Evolutionary conservation across 2,113 vertebrate species (phyloP).

Genomic region (Fukomys damarensis): DNA sequence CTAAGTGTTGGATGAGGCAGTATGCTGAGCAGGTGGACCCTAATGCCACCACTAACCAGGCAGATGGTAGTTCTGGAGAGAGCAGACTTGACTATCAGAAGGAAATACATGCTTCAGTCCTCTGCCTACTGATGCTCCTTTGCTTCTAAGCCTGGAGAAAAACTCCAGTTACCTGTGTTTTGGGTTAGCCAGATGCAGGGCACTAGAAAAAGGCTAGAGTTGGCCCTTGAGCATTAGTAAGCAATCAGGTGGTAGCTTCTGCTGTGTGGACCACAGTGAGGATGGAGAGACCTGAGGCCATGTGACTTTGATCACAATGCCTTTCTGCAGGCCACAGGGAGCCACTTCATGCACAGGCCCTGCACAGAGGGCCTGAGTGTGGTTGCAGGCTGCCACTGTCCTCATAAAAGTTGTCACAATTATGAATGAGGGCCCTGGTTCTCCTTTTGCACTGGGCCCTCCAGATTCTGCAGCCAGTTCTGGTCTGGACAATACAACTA

Average conservation of each 20-base stretch:
- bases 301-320: neutral
- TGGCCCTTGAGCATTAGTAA: neutral
- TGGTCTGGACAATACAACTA: neutral
- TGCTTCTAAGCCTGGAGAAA: conserved; percentile 69
- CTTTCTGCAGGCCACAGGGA: neutral
- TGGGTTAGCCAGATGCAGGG: neutral
- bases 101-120: conserved; percentile 62
- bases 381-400: neutral
- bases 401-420: neutral
- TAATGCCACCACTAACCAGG: conserved; percentile 67
- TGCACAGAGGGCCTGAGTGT: neutral
- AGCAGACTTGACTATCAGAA: conserved; percentile 59
- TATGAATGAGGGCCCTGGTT: neutral
- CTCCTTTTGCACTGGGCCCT: neutral
- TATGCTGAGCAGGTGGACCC: neutral
- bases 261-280: neutral
- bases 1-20: neutral
- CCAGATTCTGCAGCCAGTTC: neutral
- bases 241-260: neutral
- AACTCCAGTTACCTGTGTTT: neutral
- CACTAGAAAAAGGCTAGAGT: neutral
- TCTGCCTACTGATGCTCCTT: conserved; percentile 52
- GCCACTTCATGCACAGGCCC: neutral
- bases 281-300: neutral
- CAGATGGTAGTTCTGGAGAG: conserved; percentile 57